Base-by-base conservation (phyloP, 2,888 invertebrate genomes). In the Osmoderma eremita region DNA sequence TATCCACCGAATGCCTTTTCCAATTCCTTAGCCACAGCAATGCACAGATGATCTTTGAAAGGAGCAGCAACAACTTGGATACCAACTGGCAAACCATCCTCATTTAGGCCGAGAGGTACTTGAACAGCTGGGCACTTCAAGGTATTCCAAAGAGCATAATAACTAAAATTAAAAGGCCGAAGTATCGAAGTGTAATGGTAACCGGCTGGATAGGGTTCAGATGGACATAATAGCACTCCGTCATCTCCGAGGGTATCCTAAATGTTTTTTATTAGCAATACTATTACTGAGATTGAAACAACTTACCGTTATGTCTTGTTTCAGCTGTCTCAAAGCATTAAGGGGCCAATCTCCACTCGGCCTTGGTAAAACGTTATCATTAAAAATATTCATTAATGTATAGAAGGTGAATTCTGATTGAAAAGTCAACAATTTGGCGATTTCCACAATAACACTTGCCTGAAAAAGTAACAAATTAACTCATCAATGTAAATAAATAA, bases 81-180 rank as follows among this genome's bases (percentile, higher is more conserved):
- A 20, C 95, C 95, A 12, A 94, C 75, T 0, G 95, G 95, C 0
- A 95, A 77, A 0, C 93, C 93, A 5, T 86, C 83, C 2, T 82
- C 77, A 74, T 86, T 87, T 51, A 95, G 80, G 0, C 95, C 95
- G 38, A 95, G 81, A 0, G 95, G 95, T 2, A 94, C 91, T 84
- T 94, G 93, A 0, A 92, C 94, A 0, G 87, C 90, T 0, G 97
- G 97, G 53, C 95, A 84, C 51, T 90, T 89, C 17, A 97, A 81
- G 8, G 90, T 91, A 82, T 96, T 97, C 82, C 95, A 92, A 63
- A 97, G 84, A 17, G 89, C 90, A 82, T 93, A 95, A 82, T 95
- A 94, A 53, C 88, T 87, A 80, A 95, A 94, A 83, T 96, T 95
- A 82, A 87, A 91, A 0, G 93, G 90, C 62, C 92, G 88, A 8